Evolutionary conservation across 2,113 vertebrate species (phyloP).

Genomic region (Reinhardtius hippoglossoides): DNA sequence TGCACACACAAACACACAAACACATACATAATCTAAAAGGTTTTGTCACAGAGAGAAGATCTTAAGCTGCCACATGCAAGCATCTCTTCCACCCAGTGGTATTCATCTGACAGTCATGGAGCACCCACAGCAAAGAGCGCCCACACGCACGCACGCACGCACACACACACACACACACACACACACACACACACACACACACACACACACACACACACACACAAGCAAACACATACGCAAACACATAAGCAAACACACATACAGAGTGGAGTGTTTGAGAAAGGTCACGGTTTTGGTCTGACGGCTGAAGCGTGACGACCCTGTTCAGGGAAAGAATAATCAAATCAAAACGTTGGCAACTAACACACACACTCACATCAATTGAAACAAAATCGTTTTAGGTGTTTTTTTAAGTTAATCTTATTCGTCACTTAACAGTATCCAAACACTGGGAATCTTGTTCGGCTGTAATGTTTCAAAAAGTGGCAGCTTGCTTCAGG

Average conservation of each 20-base stretch:
- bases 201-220: constrained; percentile 27
- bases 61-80: constrained; percentile 55
- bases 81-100: constrained; percentile 48
- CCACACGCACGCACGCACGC: constrained; percentile 26
- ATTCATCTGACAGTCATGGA: constrained; percentile 53
- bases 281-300: constrained; percentile 74
- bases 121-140: constrained; percentile 19
- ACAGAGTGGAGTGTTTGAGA: constrained; percentile 49
- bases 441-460: constrained; percentile 30
- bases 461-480: constrained; percentile 39
- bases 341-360: constrained; percentile 48
- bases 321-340: constrained; percentile 62
- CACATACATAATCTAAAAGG: constrained; percentile 25
- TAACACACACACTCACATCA: constrained; percentile 14
- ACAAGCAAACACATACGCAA: not conserved
- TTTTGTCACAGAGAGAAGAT: constrained; percentile 62
- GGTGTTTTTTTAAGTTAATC: constrained; percentile 46
- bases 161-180: not conserved
- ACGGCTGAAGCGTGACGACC: constrained; percentile 53
- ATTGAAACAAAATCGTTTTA: constrained; percentile 3
- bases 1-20: not conserved
- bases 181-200: constrained; percentile 6
- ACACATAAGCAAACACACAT: constrained; percentile 23
- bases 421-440: constrained; percentile 52
- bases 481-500: constrained; percentile 11